These are phyloP conservation scores for Hyla sarda DNA, from an alignment of 2,113 vertebrate species.

Conservation along the genomic window DNA sequence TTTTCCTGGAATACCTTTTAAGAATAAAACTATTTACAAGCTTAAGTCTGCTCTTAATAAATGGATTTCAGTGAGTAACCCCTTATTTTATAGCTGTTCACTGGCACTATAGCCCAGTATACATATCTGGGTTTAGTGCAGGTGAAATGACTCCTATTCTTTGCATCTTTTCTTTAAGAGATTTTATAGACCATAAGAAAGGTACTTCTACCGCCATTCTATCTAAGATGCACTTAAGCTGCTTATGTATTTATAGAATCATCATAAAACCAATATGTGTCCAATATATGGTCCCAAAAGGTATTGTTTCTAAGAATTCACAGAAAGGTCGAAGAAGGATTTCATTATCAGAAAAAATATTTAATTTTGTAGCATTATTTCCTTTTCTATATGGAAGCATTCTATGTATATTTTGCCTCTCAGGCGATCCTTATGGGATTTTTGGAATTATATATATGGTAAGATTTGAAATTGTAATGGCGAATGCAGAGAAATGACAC, in stretches of 20 bases:
- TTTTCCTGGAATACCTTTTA: too few relatives aligned
- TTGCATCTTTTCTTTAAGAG: too few relatives aligned
- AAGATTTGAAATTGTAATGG: not conserved
- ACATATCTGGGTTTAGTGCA: too few relatives aligned
- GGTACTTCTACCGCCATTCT: not conserved
- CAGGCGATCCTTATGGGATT: not conserved
- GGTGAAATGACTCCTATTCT: not conserved
- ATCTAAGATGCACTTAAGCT: not conserved
- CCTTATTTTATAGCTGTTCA: too few relatives aligned
- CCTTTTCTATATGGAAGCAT: slow-evolving; percentile 18
- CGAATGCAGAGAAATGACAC: slow-evolving; percentile 1
- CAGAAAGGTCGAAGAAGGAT: not conserved
- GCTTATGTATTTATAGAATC: slow-evolving; percentile 27
- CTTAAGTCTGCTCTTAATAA: too few relatives aligned
- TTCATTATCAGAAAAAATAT: slow-evolving; percentile 6
- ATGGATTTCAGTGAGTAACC: too few relatives aligned
- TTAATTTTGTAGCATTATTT: not conserved
- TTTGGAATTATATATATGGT: not conserved
- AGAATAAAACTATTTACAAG: too few relatives aligned
- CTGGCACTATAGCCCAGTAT: too few relatives aligned
- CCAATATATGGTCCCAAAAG: not conserved
- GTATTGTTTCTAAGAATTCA: not conserved
- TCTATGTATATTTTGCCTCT: slow-evolving; percentile 1
- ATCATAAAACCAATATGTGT: slow-evolving; percentile 8
- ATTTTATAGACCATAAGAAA: not conserved